Percentiles rank a stretch among this genome's conserved stretches.
These are phyloP conservation scores for Netelia melanura DNA, from an alignment of 2,888 invertebrate genomes.

Conservation along the genomic window DNA sequence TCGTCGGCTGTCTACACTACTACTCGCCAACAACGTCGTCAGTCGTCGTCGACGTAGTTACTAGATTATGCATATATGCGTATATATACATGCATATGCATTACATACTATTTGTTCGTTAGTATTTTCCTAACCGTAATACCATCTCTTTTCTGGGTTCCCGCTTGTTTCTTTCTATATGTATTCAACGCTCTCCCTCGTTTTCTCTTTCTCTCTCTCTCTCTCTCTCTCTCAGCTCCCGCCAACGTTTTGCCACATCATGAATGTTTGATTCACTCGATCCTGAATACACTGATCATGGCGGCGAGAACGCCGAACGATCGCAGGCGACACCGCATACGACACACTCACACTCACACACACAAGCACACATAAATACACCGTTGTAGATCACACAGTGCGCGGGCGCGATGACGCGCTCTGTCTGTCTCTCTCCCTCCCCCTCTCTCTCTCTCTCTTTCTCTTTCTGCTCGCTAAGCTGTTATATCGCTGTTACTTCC, in stretches of 20 bases:
- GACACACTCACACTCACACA: constrained; percentile 48
- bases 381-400: constrained; percentile 51
- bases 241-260: constrained; percentile 84
- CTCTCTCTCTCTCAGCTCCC: constrained; percentile 75
- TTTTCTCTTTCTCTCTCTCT: background rate
- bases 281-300: constrained; percentile 78
- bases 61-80: constrained; percentile 15
- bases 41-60: constrained; percentile 21
- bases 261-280: constrained; percentile 83
- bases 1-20: constrained; percentile 37
- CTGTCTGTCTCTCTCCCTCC: constrained; percentile 20
- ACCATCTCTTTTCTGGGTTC: constrained; percentile 26
- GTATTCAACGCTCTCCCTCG: constrained; percentile 49
- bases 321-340: constrained; percentile 62
- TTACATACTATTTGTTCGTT: constrained; percentile 40
- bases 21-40: constrained; percentile 9
- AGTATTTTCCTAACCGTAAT: constrained; percentile 31
- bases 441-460: constrained; percentile 24
- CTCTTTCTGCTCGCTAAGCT: background rate
- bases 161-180: constrained; percentile 11
- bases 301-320: constrained; percentile 75
- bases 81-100: constrained; percentile 21
- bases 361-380: constrained; percentile 71
- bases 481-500: background rate
- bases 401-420: constrained; percentile 67